A percentile compares a stretch with the other conserved stretches of the same genome.
These are phyloP conservation scores for Dunckerocampus dactyliophorus DNA, from an alignment of 2,113 vertebrate species.

Conservation along the genomic window DNA sequence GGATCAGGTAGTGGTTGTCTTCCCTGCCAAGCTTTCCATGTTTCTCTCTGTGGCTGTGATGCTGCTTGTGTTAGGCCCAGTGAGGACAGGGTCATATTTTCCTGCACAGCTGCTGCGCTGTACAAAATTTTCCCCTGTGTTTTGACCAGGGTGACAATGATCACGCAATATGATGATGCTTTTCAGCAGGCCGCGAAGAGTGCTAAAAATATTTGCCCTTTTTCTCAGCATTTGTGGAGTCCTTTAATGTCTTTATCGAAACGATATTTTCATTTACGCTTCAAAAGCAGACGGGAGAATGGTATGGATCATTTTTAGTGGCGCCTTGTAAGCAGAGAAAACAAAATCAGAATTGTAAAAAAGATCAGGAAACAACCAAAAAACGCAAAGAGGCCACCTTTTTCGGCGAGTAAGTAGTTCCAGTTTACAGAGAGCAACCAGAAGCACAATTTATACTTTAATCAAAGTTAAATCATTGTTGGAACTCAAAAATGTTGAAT, in stretches of 20 bases:
- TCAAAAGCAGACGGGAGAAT: neutral
- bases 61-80: conserved; percentile 43
- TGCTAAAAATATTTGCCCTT: conserved; percentile 37
- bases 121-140: conserved; percentile 59
- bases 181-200: conserved; percentile 56
- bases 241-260: neutral
- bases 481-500: too few species aligned
- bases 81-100: conserved; percentile 69
- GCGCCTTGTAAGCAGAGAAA: too few species aligned
- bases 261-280: neutral
- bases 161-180: conserved; percentile 47
- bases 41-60: conserved; percentile 61
- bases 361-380: too few species aligned
- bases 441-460: too few species aligned
- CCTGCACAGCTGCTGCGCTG: conserved; percentile 50
- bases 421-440: too few species aligned
- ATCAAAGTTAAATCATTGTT: too few species aligned
- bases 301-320: too few species aligned
- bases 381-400: too few species aligned
- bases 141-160: conserved; percentile 44
- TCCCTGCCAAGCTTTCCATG: conserved; percentile 68
- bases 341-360: too few species aligned
- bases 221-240: conserved; percentile 11
- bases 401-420: too few species aligned
- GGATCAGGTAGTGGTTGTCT: conserved; percentile 52